phyloP scores from a whole-genome alignment of 2,113 vertebrate genomes.

The Carassius carassius region DNA sequence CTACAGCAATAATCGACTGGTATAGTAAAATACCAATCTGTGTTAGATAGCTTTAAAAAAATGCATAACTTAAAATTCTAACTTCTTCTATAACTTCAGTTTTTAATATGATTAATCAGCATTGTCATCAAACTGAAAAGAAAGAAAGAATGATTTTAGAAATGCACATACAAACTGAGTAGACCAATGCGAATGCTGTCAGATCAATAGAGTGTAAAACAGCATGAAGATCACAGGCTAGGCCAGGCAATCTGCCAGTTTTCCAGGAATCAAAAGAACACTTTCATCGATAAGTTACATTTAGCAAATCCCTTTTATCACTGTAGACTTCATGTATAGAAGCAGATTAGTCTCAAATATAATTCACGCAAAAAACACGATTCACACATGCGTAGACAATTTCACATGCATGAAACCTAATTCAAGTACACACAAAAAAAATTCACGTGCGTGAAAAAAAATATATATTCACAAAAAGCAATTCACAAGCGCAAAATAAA shows the following conservation, averaged over 20 bases:
- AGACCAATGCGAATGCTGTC: neutral
- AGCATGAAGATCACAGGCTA: constrained; percentile 11
- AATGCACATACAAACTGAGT: neutral
- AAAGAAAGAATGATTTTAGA: neutral
- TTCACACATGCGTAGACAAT: no score
- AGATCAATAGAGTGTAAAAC: constrained; percentile 37
- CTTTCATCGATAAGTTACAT: constrained; percentile 11
- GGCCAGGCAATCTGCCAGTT: constrained; percentile 7
- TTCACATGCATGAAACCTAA: no score
- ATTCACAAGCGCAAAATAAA: no score
- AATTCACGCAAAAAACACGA: no score
- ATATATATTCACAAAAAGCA: no score
- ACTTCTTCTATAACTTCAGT: neutral
- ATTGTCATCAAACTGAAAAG: neutral
- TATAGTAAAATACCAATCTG: neutral
- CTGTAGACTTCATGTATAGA: neutral
- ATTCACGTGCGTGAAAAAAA: no score
- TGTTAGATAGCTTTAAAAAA: neutral
- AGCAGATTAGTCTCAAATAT: no score
- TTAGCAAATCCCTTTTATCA: constrained; percentile 9
- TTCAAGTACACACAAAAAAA: no score
- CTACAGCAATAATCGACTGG: neutral
- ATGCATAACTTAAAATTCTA: neutral
- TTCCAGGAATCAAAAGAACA: constrained; percentile 14
- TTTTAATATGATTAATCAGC: neutral